A percentile compares a stretch with the other conserved stretches of the same genome.
These are phyloP conservation scores for Drosophila orena DNA, from an alignment of 1,140 invertebrate species.

Conservation along the genomic window DNA sequence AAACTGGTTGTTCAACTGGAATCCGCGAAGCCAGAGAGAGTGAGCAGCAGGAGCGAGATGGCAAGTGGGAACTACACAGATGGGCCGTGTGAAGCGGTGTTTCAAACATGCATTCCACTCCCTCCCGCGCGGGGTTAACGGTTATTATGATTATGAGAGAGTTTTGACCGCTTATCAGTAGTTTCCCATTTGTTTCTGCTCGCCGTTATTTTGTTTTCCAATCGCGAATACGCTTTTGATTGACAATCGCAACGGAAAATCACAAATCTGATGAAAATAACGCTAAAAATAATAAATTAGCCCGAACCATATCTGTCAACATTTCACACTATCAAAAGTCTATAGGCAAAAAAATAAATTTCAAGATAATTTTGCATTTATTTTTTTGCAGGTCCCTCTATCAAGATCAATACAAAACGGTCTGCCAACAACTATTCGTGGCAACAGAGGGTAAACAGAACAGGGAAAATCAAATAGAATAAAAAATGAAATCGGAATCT, in stretches of 20 bases:
- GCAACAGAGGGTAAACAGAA: constrained; percentile 11
- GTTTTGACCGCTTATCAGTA: constrained; percentile 62
- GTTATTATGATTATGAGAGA: constrained; percentile 5
- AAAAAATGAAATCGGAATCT: constrained; percentile 35
- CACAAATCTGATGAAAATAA: constrained; percentile 16
- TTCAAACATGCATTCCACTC: constrained; percentile 11
- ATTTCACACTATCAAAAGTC: constrained; percentile 25
- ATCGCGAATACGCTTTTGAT: constrained; percentile 13
- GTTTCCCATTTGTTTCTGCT: constrained; percentile 20
- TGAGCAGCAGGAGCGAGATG: too few species aligned
- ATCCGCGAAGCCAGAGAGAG: background rate
- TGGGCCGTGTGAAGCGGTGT: constrained; percentile 26
- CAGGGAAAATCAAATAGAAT: constrained; percentile 23
- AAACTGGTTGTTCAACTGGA: constrained; percentile 77
- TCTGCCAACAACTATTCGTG: constrained; percentile 34
- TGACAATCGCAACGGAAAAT: constrained; percentile 15
- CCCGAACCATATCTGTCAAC: constrained; percentile 27
- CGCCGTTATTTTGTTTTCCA: constrained; percentile 18
- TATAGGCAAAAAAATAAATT: constrained; percentile 25
- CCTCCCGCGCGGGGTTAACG: constrained; percentile 24
- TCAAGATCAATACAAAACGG: constrained; percentile 70
- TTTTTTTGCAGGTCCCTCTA: constrained; percentile 41
- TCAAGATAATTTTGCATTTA: constrained; percentile 57
- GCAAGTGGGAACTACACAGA: background rate
- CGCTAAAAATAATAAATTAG: constrained; percentile 37